Evolutionary conservation across 2,888 invertebrate genomes (phyloP), one percentile per base, ranked within the genome.

Genomic region (Lysandra bellargus): DNA sequence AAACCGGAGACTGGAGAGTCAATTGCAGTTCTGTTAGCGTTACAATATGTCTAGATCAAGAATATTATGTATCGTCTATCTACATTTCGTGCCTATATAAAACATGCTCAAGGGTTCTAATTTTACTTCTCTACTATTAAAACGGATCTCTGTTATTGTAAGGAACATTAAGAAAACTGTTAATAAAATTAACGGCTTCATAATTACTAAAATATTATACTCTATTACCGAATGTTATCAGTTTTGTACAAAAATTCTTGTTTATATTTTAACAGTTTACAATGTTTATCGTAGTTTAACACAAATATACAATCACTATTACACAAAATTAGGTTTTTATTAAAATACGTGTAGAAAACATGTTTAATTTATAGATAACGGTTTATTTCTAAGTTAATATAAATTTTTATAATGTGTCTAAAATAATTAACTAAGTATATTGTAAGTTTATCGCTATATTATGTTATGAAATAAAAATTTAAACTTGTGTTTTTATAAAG

Each of bases 381-480:
- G 75, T 33, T 79, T 72, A 69, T 77, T n/a, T 64, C 77, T 77
- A 53, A 76, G 83, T 78, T 85, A 76, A 76, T 75, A 49, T 49
- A 74, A 74, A 74, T 23, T 76, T 76, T 30, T 76, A 57, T 76
- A 57, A 76, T 76, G 76, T 76, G 76, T 57, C 76, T 76, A 76
- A 76, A 74, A 74, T 75, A 53, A 30, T 75, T 53, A 76, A 76
- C 57, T 76, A 76, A 69, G 69, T 75, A 49, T 49, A 87, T 85
- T 40, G 85, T 85, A 83, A 87, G 86, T 82, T 83, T 85, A 83
- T 79, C 86, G 85, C 82, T 37, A 83, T 81, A 80, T 88, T 87
- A 79, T 86, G 84, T 84, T 79, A 79, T 84, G 83, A 78, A 82
- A 85, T 40, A 85, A 79, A 80, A 89, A 85, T 80, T 44, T 44